Evolutionary conservation across 2,888 invertebrate species (phyloP).

Genomic region (Pyrrhosoma nymphula): DNA sequence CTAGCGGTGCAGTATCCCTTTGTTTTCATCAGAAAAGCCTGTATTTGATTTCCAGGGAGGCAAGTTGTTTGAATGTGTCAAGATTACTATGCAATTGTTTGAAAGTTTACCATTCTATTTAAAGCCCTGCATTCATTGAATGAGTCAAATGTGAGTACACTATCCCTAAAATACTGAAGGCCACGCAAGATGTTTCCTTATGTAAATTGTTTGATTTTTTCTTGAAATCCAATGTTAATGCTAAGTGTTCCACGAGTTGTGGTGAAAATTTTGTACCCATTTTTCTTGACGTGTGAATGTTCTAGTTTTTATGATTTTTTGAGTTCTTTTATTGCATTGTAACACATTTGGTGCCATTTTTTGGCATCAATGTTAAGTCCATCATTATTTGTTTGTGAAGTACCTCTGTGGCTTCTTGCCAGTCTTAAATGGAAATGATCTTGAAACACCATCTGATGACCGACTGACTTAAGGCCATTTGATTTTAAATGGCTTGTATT

Average conservation of each 20-base stretch:
- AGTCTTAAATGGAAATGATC: background rate
- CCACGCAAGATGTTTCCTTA: background rate
- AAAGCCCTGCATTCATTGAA: constrained; percentile 29
- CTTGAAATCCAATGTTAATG: background rate
- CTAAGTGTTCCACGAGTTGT: background rate
- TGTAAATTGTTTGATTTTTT: background rate
- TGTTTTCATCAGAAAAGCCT: constrained; percentile 14
- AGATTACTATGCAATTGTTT: background rate
- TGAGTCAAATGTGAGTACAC: background rate
- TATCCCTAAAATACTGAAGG: background rate
- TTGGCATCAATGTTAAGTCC: background rate
- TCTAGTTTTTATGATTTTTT: background rate
- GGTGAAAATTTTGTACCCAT: background rate
- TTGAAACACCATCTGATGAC: background rate
- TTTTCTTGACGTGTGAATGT: background rate
- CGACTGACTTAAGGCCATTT: background rate
- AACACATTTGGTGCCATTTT: background rate
- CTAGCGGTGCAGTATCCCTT: background rate
- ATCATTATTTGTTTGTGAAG: background rate
- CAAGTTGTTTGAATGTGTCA: background rate
- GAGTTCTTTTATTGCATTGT: background rate
- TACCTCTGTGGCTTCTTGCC: background rate
- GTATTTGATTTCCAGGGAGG: background rate
- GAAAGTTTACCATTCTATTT: background rate
- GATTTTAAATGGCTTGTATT: background rate